A percentile compares a stretch with the other conserved stretches of the same genome.
phyloP scores from a whole-genome alignment of 2,888 invertebrate species.

The Ormyrus thymus region DNA sequence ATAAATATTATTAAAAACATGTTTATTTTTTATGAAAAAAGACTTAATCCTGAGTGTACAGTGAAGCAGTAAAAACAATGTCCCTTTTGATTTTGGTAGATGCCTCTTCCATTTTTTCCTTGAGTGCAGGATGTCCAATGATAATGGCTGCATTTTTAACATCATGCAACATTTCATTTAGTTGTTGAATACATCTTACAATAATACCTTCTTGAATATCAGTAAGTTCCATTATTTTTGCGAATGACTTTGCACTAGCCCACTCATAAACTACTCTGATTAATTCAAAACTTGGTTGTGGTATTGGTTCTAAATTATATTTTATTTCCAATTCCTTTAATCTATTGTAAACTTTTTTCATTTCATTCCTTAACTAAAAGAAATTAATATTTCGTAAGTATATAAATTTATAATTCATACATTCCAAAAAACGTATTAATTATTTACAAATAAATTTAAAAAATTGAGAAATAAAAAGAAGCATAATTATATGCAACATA shows the following conservation, averaged over 20 bases:
- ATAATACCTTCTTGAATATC: conserved; percentile 98
- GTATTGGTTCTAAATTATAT: conserved; percentile 47
- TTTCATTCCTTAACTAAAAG: no score
- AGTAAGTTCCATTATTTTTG: conserved; percentile 93
- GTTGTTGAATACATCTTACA: conserved; percentile 96
- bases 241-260: conserved; percentile 94
- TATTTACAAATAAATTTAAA: background rate
- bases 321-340: conserved; percentile 45
- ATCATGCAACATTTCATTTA: conserved; percentile 93
- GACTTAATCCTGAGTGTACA: conserved; percentile 83
- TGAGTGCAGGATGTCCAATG: conserved; percentile 93
- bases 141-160: conserved; percentile 94
- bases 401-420: background rate
- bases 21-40: conserved; percentile 39
- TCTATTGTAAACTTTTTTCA: conserved; percentile 40
- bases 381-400: background rate
- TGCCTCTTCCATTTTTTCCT: conserved; percentile 96
- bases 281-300: conserved; percentile 87
- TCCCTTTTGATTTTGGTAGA: conserved; percentile 95
- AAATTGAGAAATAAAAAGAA: no score
- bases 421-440: no score
- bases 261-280: conserved; percentile 96
- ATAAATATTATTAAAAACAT: conserved; percentile 38
- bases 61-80: conserved; percentile 97
- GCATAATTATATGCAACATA: no score